These are phyloP conservation scores for Cynodonichthys magdalenae DNA, from an alignment of 2,797 vertebrate genomes.

Conservation along the genomic window DNA sequence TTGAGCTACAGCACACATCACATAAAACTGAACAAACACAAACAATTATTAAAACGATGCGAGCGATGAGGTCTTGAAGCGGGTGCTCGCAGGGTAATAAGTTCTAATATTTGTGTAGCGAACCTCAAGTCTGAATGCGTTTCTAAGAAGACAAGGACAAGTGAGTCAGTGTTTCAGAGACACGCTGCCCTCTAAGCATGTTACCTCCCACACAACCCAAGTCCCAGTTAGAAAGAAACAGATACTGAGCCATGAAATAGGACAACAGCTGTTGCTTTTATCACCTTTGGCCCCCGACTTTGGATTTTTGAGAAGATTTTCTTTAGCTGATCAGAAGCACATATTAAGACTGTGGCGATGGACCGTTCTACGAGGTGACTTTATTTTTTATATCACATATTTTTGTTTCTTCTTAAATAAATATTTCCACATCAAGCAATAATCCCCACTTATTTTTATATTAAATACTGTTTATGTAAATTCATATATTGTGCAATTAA, in stretches of 20 bases:
- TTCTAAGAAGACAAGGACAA: constrained; percentile 17
- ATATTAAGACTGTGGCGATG: too few species aligned
- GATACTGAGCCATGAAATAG: constrained; percentile 33
- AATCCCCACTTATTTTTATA: not conserved
- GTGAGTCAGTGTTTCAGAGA: constrained; percentile 41
- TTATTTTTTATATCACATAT: too few species aligned
- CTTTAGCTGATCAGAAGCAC: not conserved
- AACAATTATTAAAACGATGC: not conserved
- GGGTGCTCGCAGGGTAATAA: not conserved
- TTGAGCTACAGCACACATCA: too few species aligned
- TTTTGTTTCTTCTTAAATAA: too few species aligned
- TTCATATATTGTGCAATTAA: not conserved
- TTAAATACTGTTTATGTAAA: not conserved
- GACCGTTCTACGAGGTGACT: too few species aligned
- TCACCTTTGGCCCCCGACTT: constrained; percentile 26
- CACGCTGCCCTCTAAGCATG: constrained; percentile 17
- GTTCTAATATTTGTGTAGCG: not conserved
- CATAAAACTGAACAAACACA: too few species aligned
- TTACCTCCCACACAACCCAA: constrained; percentile 39
- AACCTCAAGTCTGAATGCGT: not conserved
- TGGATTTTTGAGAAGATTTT: constrained; percentile 7
- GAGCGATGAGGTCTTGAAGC: not conserved
- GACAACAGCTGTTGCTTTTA: constrained; percentile 37
- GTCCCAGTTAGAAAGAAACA: constrained; percentile 28
- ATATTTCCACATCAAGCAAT: too few species aligned